Evolutionary conservation across 2,888 invertebrate genomes (phyloP), one percentile per base, ranked within the genome.

Genomic region (Empis livida): DNA sequence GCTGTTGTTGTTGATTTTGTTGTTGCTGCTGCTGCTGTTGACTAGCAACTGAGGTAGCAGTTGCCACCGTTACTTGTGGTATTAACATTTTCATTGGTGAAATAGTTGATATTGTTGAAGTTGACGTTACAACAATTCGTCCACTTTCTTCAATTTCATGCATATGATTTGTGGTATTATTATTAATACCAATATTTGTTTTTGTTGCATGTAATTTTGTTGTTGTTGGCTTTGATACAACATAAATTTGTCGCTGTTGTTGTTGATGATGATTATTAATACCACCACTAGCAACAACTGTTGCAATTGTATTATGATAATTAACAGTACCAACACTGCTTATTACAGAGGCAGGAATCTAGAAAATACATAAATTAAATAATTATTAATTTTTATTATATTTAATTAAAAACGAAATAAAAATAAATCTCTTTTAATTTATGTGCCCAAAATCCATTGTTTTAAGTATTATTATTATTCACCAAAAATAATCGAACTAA

Each of bases 11-110:
- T 42, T 52, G 54, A 39, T 57, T 55, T 45, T 52, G 52, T 54
- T 59, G 54, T 51, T 51, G 60, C 43, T 92, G 79, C 67, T 86
- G 89, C 55, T 80, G 72, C 54, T 55, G 56, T 54, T 61, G 58
- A 55, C 50, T 54, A 54, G 53, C 55, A 58, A 53, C 54, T 52
- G 57, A 51, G 48, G 50, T 50, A 43, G 46, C 43, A 47, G 53
- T 46, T 50, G 47, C 47, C 47, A 80, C 79, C 44, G 77, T 76
- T 51, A 73, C 73, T 58, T 75, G 69, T 38, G 71, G 72, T 38
- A 66, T 53, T 37, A 51, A 47, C 52, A 52, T 51, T 49, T 53
- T 42, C 51, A 49, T 44, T 42, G 51, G 48, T 17, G 54, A 45
- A 44, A 27, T 31, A 23, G 23, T 8, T 27, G 23, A 6, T 27